These are phyloP conservation scores for Mormyrus proboscirostris DNA, from an alignment of 2,797 vertebrate species.

Conservation along the genomic window DNA sequence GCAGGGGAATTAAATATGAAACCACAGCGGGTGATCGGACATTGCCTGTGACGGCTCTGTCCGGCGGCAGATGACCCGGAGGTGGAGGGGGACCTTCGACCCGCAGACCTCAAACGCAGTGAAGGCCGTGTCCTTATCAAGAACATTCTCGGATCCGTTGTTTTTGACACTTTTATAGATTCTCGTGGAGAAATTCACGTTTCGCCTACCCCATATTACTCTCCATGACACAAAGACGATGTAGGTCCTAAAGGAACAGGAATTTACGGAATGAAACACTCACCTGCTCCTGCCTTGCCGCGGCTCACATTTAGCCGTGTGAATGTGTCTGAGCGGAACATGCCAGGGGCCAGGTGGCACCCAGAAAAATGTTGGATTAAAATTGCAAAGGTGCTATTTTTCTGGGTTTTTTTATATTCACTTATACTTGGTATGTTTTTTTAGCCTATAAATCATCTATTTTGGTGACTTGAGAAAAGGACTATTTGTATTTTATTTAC, in stretches of 20 bases:
- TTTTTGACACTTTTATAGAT: background rate
- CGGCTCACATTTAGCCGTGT: background rate
- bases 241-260: background rate
- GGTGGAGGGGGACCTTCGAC: background rate
- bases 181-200: background rate
- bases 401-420: slow-evolving; percentile 38
- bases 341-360: background rate
- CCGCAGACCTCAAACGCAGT: background rate
- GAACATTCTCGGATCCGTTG: background rate
- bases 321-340: background rate
- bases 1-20: background rate
- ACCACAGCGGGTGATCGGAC: background rate
- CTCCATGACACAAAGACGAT: background rate
- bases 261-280: background rate
- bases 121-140: background rate
- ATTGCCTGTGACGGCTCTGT: background rate
- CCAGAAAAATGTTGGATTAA: background rate
- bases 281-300: background rate
- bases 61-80: background rate
- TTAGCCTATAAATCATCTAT: slow-evolving; percentile 24
- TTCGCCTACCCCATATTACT: background rate
- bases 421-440: slow-evolving; percentile 35
- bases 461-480: slow-evolving; percentile 13
- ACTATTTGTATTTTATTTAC: slow-evolving; percentile 26
- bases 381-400: slow-evolving; percentile 23